Conservation (phyloP, 2,797 vertebrate genomes). For the Crocodylus rhombifer region DNA sequence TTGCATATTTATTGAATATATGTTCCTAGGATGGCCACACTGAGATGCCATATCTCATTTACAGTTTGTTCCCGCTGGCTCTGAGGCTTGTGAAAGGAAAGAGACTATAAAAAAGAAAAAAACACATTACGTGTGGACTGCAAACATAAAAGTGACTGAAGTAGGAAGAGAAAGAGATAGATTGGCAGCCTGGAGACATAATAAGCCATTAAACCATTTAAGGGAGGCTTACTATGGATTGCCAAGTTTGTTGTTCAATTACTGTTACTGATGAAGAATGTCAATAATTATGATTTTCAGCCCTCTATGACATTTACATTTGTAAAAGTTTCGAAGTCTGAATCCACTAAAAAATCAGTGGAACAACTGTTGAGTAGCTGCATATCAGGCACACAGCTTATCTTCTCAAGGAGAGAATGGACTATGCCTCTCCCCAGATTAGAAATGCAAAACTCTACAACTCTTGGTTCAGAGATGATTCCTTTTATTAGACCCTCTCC, state of each 20-base stretch:
- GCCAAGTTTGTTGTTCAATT: slow-evolving; percentile 63
- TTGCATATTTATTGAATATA: slow-evolving; percentile 69
- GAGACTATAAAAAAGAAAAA: slow-evolving; percentile 30
- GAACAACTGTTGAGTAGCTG: not conserved
- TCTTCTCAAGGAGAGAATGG: not conserved
- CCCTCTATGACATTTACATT: slow-evolving; percentile 13
- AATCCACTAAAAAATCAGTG: slow-evolving; percentile 25
- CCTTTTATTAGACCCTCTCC: too few species aligned
- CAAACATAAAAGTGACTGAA: slow-evolving; percentile 60
- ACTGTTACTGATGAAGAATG: slow-evolving; percentile 52
- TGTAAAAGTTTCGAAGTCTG: not conserved
- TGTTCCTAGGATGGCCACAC: slow-evolving; percentile 42
- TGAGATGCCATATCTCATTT: not conserved
- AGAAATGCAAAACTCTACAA: not conserved
- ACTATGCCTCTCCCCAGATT: not conserved
- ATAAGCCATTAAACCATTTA: slow-evolving; percentile 68
- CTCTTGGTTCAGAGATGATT: too few species aligned
- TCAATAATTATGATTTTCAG: slow-evolving; percentile 63
- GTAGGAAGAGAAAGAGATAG: slow-evolving; percentile 40
- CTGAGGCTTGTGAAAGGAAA: slow-evolving; percentile 56
- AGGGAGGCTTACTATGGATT: slow-evolving; percentile 9
- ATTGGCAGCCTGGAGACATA: slow-evolving; percentile 51
- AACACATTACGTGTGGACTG: slow-evolving; percentile 25
- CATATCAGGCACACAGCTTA: not conserved
- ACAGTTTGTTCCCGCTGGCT: slow-evolving; percentile 57